Percentiles rank a stretch among this genome's conserved stretches.
These are phyloP conservation scores for Iguana delicatissima DNA, from an alignment of 2,797 vertebrate genomes.

Conservation along the genomic window DNA sequence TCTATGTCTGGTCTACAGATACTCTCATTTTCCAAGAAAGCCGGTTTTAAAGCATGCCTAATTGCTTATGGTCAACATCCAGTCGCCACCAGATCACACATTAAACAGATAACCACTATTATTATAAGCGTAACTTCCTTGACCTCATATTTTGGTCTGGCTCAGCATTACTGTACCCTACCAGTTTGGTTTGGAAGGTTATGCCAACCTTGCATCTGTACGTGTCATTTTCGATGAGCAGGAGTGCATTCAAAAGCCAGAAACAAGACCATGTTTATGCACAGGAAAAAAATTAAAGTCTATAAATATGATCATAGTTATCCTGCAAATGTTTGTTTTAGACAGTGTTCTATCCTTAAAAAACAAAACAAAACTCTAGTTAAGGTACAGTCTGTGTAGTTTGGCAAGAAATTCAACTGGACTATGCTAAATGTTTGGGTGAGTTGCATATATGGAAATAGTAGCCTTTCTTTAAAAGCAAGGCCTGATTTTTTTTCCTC, in stretches of 20 bases:
- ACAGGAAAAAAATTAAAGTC: conserved; percentile 67
- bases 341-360: conserved; percentile 78
- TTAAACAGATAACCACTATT: conserved; percentile 83
- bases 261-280: conserved; percentile 71
- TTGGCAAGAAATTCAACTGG: conserved; percentile 83
- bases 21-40: conserved; percentile 68
- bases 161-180: conserved; percentile 76
- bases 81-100: conserved; percentile 83
- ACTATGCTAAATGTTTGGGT: conserved; percentile 85
- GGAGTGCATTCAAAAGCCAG: conserved; percentile 68
- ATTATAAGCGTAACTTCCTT: conserved; percentile 80
- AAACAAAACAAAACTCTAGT: conserved; percentile 71
- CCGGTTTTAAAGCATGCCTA: conserved; percentile 81
- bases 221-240: conserved; percentile 75
- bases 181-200: conserved; percentile 69
- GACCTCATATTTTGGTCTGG: conserved; percentile 82
- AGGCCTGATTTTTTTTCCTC: conserved; percentile 79
- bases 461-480: conserved; percentile 85
- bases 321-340: conserved; percentile 78
- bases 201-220: conserved; percentile 70
- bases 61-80: conserved; percentile 78
- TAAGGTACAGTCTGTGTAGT: conserved; percentile 86
- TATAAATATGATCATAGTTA: conserved; percentile 80
- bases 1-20: conserved; percentile 65
- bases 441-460: conserved; percentile 86